Evolutionary conservation across 2,888 invertebrate genomes (phyloP).

Genomic region (Tenthredo scrophulariae): DNA sequence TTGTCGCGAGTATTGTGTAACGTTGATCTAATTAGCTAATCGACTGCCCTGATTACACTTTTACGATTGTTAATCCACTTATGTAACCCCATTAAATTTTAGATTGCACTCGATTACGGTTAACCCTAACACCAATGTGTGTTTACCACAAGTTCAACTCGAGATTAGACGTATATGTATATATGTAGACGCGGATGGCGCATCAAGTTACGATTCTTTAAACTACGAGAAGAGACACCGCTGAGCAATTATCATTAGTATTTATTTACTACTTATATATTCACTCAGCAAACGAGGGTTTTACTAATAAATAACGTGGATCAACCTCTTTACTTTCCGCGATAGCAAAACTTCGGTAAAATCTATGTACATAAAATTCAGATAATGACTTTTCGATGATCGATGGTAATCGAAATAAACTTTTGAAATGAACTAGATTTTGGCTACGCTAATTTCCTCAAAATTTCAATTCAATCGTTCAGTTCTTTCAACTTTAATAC

Average conservation of each 20-base stretch:
- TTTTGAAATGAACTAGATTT: too few relatives aligned
- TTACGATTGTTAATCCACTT: constrained; percentile 38
- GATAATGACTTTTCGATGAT: neutral
- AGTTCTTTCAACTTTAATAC: neutral
- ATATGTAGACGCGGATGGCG: neutral
- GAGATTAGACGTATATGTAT: neutral
- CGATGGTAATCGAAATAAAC: neutral
- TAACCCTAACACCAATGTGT: neutral
- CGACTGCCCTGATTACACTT: constrained; percentile 2
- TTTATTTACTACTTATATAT: neutral
- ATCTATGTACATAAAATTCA: too few relatives aligned
- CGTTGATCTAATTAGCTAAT: constrained; percentile 9
- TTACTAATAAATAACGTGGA: neutral
- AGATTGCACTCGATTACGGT: constrained; percentile 24
- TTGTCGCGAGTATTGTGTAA: too few relatives aligned
- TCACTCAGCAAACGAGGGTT: neutral
- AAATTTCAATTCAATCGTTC: neutral
- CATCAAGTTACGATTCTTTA: constrained; percentile 16
- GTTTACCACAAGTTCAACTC: neutral
- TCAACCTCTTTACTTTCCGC: neutral
- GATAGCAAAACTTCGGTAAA: neutral
- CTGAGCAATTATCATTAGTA: constrained; percentile 4
- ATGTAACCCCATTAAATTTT: constrained; percentile 19
- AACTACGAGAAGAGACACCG: neutral
- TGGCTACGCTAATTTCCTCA: neutral